phyloP scores from a whole-genome alignment of 2,888 invertebrate genomes.

The Miltochrista miniata region DNA sequence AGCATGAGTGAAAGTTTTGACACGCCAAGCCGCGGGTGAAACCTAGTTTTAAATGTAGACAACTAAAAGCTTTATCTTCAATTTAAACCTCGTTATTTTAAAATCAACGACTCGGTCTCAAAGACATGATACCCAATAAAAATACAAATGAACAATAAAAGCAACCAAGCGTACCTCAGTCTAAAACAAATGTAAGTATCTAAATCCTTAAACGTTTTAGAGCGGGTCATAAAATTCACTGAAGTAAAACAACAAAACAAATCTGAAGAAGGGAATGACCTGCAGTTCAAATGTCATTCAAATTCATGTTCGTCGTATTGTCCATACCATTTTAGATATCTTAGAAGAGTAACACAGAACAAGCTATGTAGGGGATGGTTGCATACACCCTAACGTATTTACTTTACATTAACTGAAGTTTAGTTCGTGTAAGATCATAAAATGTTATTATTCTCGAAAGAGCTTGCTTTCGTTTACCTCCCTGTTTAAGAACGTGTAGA shows the following conservation, averaged over 20 bases:
- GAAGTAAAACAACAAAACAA: constrained; percentile 12
- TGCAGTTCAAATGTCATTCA: constrained; percentile 23
- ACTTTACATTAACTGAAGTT: constrained; percentile 11
- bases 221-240: constrained; percentile 12
- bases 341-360: constrained; percentile 27
- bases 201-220: constrained; percentile 8
- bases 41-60: too few relatives aligned
- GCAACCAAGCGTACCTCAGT: constrained; percentile 6
- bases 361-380: constrained; percentile 26
- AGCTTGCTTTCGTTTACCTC: constrained; percentile 19
- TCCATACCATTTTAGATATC: constrained; percentile 38
- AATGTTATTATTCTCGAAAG: constrained; percentile 18
- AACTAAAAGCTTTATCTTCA: too few relatives aligned
- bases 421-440: constrained; percentile 20
- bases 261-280: constrained; percentile 21
- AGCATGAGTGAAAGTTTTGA: too few relatives aligned
- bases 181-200: constrained; percentile 10
- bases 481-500: too few relatives aligned
- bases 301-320: constrained; percentile 30
- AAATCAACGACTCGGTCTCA: neutral
- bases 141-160: constrained; percentile 4
- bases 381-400: constrained; percentile 26
- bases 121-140: neutral
- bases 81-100: neutral
- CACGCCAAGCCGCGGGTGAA: too few relatives aligned